Percentiles rank a stretch among this genome's conserved stretches.
Conservation (phyloP, 1,140 invertebrate species). For the Phocides pigmalion region DNA sequence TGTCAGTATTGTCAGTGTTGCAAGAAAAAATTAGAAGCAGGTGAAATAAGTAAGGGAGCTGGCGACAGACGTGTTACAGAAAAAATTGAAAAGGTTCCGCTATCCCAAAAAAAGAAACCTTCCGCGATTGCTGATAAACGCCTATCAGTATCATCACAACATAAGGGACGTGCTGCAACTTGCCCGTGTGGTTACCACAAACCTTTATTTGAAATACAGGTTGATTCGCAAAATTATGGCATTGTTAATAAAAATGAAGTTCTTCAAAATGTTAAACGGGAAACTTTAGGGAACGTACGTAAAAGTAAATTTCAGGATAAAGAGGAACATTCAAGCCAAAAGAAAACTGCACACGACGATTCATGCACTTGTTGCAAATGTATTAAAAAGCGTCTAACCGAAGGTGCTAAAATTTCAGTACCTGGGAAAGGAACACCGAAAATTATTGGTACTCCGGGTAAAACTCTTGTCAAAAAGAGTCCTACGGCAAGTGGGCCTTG, state of each 20-base stretch:
- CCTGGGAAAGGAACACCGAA: constrained; percentile 1
- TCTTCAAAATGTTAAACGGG: constrained; percentile 29
- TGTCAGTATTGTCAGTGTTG: constrained; percentile 36
- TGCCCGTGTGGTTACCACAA: background rate
- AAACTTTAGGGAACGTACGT: no score
- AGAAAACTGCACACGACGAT: constrained; percentile 26
- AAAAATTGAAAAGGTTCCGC: background rate
- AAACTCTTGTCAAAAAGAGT: background rate
- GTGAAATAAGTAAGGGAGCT: constrained; percentile 38
- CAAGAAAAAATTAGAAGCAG: constrained; percentile 33
- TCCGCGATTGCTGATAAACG: background rate
- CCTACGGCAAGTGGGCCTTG: constrained; percentile 16
- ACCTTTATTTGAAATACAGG: constrained; percentile 34
- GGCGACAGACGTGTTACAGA: constrained; percentile 33
- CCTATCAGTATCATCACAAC: constrained; percentile 6
- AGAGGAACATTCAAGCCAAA: background rate
- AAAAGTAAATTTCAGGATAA: background rate
- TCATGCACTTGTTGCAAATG: constrained; percentile 41
- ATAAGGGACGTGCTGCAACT: background rate
- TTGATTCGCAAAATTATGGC: constrained; percentile 25
- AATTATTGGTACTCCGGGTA: background rate
- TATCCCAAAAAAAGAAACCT: no score
- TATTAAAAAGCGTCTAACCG: constrained; percentile 26
- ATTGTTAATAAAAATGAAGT: constrained; percentile 43
- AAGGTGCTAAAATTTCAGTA: constrained; percentile 4